Conservation (phyloP, 2,888 invertebrate genomes). For the Cryptocephalus primarius region DNA sequence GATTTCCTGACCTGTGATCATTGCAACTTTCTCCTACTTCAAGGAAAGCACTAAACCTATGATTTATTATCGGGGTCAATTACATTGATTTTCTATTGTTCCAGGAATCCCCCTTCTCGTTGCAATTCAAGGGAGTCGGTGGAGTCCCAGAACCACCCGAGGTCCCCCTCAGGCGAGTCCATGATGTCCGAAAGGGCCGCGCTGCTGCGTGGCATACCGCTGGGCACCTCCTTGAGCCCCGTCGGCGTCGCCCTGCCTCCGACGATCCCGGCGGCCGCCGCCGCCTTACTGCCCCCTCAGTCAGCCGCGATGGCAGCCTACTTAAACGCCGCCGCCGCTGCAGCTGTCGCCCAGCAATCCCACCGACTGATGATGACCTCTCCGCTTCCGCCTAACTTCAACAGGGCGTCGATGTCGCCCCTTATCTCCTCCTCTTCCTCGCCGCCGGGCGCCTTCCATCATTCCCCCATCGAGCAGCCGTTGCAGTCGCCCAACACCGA, state of each 20-base stretch:
- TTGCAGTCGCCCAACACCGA: conserved; percentile 49
- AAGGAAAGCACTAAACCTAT: too few species aligned
- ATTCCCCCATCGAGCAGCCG: conserved; percentile 37
- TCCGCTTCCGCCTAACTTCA: conserved; percentile 38
- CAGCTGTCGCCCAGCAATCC: conserved; percentile 57
- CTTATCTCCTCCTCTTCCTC: conserved; percentile 59
- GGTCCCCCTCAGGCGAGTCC: conserved; percentile 71
- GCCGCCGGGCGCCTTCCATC: conserved; percentile 29
- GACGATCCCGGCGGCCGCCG: conserved; percentile 52
- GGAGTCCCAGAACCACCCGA: conserved; percentile 45
- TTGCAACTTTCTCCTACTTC: too few species aligned
- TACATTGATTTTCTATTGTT: conserved; percentile 32
- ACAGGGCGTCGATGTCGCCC: conserved; percentile 52
- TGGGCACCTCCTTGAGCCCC: conserved; percentile 52
- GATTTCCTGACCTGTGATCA: too few species aligned
- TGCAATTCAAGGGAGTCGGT: conserved; percentile 73
- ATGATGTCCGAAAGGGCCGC: conserved; percentile 54
- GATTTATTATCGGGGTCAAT: too few species aligned
- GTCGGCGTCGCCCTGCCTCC: conserved; percentile 55
- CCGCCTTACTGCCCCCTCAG: conserved; percentile 61
- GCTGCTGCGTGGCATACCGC: conserved; percentile 39
- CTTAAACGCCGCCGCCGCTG: conserved; percentile 54
- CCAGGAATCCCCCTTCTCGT: conserved; percentile 69
- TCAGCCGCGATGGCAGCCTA: conserved; percentile 77
- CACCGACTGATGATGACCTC: conserved; percentile 63